Percentiles rank a stretch among this genome's conserved stretches.
Evolutionary conservation across 2,888 invertebrate species (phyloP).

Genomic region (Anorthoa munda): DNA sequence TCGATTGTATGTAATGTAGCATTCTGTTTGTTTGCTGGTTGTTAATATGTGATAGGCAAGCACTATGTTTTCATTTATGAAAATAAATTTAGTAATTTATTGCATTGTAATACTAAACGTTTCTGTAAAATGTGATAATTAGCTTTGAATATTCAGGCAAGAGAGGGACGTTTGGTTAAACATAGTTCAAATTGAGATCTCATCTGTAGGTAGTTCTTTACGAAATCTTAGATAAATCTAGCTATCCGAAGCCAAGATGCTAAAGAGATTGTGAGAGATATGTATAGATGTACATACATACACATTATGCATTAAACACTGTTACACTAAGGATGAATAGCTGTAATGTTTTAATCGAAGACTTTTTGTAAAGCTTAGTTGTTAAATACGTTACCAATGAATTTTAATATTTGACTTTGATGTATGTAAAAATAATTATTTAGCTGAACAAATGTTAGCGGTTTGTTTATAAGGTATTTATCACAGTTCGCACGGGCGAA

Average conservation of each 20-base stretch:
- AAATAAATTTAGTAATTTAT: conserved; percentile 75
- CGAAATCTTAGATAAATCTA: conserved; percentile 87
- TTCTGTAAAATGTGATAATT: conserved; percentile 86
- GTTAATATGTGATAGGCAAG: conserved; percentile 71
- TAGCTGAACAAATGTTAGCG: conserved; percentile 58
- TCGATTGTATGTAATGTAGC: conserved; percentile 53
- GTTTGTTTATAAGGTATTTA: conserved; percentile 53
- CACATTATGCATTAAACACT: conserved; percentile 61
- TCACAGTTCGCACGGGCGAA: conserved; percentile 41
- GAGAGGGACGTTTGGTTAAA: conserved; percentile 83
- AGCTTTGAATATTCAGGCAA: conserved; percentile 82
- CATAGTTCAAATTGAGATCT: conserved; percentile 90
- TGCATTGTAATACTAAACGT: conserved; percentile 78
- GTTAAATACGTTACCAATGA: conserved; percentile 89
- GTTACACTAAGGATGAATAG: conserved; percentile 64
- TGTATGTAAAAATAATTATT: conserved; percentile 70
- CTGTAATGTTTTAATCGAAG: conserved; percentile 77
- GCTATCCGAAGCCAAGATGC: conserved; percentile 89
- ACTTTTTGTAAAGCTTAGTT: conserved; percentile 85
- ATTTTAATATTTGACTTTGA: conserved; percentile 83
- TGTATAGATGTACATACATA: conserved; percentile 71
- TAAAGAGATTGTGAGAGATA: conserved; percentile 81
- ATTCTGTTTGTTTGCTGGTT: conserved; percentile 70
- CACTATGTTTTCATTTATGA: conserved; percentile 69
- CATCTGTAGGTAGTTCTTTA: conserved; percentile 88